Evolutionary conservation across 2,113 vertebrate species (phyloP), one percentile per base, ranked within the genome.

Genomic region (Plotosus lineatus): DNA sequence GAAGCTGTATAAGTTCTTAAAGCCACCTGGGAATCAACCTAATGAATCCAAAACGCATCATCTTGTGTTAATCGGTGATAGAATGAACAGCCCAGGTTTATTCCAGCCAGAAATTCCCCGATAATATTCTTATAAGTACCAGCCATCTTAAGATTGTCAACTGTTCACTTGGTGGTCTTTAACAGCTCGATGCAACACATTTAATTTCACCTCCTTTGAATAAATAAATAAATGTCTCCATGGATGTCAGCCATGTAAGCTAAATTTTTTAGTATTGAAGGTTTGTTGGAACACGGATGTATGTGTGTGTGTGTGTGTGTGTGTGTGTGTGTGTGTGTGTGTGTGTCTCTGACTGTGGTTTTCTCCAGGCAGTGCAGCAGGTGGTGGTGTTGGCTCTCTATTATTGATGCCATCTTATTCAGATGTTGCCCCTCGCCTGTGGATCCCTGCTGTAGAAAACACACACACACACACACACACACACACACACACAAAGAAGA

Each of bases 331-430:
- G 91, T 60, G 53, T 79, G 15, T 63, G 36, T 48, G 51, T 38
- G 19, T 44, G 36, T 55, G 26, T n/a, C 79, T 95, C 96, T 98
- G 92, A 99, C 98, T 40, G 98, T 99, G 91, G 98, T 99, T 92
- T 98, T 99, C 87, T 99, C 98, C 91, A 99, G 90, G 91, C 98
- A 99, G 91, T 98, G 96, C 93, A 99, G 95, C 91, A 99, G 96
- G 90, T 99, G 97, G 89, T 99, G 97, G 87, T 98, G 98, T 93
- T 99, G 98, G 90, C 96, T 98, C 87, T 98, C 97, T 23, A 99
- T 93, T 76, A 98, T 87, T 4, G 97, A 98, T 23, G 95, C 92
- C 83, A 94, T 90, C 93, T 98, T 98, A 82, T 88, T 94, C 87
- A 90, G 77, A 48, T 92, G 94, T 87, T 95, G 95, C 7, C 96